Evolutionary conservation across 2,888 invertebrate species (phyloP), one percentile per base, ranked within the genome.

Genomic region (Lithodes maja): DNA sequence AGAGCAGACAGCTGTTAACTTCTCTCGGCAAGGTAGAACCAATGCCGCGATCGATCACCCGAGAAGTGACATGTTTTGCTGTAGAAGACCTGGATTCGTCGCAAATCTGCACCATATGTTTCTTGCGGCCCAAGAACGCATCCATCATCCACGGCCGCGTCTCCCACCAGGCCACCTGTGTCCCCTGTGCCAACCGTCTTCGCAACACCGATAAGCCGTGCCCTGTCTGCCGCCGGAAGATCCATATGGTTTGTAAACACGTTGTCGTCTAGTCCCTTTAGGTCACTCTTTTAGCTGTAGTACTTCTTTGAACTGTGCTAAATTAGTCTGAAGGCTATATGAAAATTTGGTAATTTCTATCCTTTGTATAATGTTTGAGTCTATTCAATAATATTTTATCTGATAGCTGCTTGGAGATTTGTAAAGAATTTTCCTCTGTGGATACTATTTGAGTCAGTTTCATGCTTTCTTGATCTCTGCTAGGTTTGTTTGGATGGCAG

Each of bases 81-180:
- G 0, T 61, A 61, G 61, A 61, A 7, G 61, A 61, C 0, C 61
- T 71, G 17, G 71, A 71, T 1, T 2, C 69, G 3, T 83, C 83
- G n/a, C 17, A 55, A 17, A 12, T 84, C 17, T 91, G 91, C 69
- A 55, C 85, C 49, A 68, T 90, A 12, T 91, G 91, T 75, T 89
- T 55, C 50, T 68, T 85, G 2, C 54, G 89, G 33, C 91, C 89
- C 49, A 91, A 90, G 61, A 89, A 91, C 71, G 91, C 89, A 2
- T 53, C 79, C 1, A 91, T 91, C n/a, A 85, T 85, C 2, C 91
- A 91, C 49, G 91, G 91, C 33, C 83, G 87, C 2, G 55, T 91
- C 7, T 77, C 89, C n/a, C 91, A 91, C 77, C 86, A 87, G 50
- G 91, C 89, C 53, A 89, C 89, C 0, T 91, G 91, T 71, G 89